Evolutionary conservation across 2,888 invertebrate species (phyloP), one percentile per base, ranked within the genome.

Genomic region (Apamea monoglypha): DNA sequence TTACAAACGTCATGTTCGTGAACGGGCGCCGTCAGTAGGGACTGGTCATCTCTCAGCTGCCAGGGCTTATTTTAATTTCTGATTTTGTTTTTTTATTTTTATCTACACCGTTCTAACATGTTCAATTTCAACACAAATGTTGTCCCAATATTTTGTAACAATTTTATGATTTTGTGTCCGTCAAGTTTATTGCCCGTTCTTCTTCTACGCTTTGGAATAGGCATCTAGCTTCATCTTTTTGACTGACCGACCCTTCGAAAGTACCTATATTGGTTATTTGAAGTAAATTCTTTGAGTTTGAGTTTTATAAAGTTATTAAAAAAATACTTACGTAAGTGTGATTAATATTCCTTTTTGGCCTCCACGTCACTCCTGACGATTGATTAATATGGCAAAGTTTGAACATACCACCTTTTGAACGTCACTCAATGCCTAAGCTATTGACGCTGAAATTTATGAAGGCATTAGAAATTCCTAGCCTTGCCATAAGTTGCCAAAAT

Each of bases 401-500:
- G 73, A 74, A 74, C 74, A 64, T 73, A 64, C 47, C 64, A 76
- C 79, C 86, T 76, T 79, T 75, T 21, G 59, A 74, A 68, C 69
- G 69, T 86, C 75, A 75, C 56, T 86, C 83, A 83, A 74, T 76
- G 61, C 36, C 36, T 74, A 36, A 74, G 84, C 75, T 84, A 84
- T 84, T 79, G 84, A 76, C 76, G 70, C 75, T 75, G 70, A 66
- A 86, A 85, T 83, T 85, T 81, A 85, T 86, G 83, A 86, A 83
- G 86, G 74, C 71, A 77, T 86, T 86, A 83, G 50, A 78, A 85
- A 86, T 83, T 83, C 77, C 77, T 77, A 64, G 75, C 76, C 40
- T 83, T 63, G 56, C 69, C 83, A 81, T 80, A 83, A 83, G 84
- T 86, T 86, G 77, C 85, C 85, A 76, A 86, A 75, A 86, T 85